phyloP scores from a whole-genome alignment of 1,140 invertebrate species.

The Leptestheria dahalacensis region DNA sequence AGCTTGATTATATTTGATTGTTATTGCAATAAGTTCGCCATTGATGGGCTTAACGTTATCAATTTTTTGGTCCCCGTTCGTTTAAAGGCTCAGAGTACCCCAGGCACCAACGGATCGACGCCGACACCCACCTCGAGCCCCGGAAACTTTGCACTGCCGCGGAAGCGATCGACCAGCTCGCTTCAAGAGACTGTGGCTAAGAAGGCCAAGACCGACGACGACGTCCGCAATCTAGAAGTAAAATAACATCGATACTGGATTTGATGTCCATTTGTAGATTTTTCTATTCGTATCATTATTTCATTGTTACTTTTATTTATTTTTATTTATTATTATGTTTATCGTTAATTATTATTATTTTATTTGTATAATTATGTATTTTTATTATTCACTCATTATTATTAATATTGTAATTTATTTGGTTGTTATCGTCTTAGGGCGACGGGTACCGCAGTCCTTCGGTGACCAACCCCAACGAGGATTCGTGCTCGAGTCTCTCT shows the following conservation, averaged over 20 bases:
- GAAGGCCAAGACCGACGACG: background rate
- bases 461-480: constrained; percentile 5
- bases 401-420: background rate
- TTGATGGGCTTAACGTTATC: too few relatives aligned
- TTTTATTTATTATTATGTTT: background rate
- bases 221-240: constrained; percentile 1
- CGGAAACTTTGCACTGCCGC: constrained; percentile 1
- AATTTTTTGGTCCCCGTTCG: too few relatives aligned
- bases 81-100: background rate
- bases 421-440: background rate
- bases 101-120: background rate
- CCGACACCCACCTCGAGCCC: background rate
- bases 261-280: too few relatives aligned
- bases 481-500: constrained; percentile 3
- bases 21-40: too few relatives aligned
- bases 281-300: background rate
- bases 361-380: background rate
- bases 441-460: constrained; percentile 4
- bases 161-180: background rate
- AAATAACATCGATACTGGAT: too few relatives aligned
- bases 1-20: too few relatives aligned
- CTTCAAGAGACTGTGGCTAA: background rate
- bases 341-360: background rate
- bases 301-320: too few relatives aligned
- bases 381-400: background rate